A percentile compares a stretch with the other conserved stretches of the same genome.
phyloP scores from a whole-genome alignment of 1,140 invertebrate species.

The Drosophila chauvacae region DNA sequence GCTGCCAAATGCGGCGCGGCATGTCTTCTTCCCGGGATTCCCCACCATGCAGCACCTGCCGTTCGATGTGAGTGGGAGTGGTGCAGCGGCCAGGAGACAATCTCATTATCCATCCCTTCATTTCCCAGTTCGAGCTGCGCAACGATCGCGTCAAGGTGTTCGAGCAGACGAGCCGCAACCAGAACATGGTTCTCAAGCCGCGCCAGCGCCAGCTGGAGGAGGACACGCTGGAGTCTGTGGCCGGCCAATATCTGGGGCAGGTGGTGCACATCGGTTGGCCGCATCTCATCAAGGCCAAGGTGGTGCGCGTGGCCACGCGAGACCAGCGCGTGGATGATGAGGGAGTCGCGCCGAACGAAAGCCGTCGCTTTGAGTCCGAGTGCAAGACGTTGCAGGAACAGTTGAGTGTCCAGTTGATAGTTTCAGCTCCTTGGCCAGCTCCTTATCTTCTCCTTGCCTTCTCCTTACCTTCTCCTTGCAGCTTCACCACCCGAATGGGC shows the following conservation, averaged over 20 bases:
- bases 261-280: constrained; percentile 94
- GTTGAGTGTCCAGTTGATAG: constrained; percentile 54
- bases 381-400: constrained; percentile 70
- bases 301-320: constrained; percentile 58
- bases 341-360: constrained; percentile 46
- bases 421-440: background rate
- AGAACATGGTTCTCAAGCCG: constrained; percentile 92
- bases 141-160: constrained; percentile 94
- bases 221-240: constrained; percentile 85
- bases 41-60: constrained; percentile 94
- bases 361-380: constrained; percentile 61
- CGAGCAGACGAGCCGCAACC: constrained; percentile 90
- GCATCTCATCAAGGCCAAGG: constrained; percentile 91
- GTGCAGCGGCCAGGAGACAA: background rate
- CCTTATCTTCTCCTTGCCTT: background rate
- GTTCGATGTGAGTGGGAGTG: constrained; percentile 87
- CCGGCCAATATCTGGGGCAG: constrained; percentile 89
- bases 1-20: constrained; percentile 88
- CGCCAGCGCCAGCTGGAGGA: constrained; percentile 74
- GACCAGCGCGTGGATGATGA: constrained; percentile 37
- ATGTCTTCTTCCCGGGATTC: constrained; percentile 94
- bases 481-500: constrained; percentile 88
- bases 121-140: constrained; percentile 86
- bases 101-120: background rate
- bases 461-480: constrained; percentile 59